Conservation (phyloP, 23 tunicate species). For the Clavelina lepadiformis region DNA sequence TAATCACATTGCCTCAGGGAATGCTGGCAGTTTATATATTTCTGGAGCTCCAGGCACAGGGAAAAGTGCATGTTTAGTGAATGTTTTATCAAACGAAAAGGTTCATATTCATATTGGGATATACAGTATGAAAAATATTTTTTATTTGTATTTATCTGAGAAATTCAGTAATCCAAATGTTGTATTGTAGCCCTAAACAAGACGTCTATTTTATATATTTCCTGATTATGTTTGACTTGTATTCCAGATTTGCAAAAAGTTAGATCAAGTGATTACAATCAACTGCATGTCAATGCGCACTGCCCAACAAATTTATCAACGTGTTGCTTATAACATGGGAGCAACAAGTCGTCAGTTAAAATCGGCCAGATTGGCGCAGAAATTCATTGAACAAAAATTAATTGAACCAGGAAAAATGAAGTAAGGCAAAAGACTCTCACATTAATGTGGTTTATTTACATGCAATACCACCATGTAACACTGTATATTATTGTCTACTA, state of each 20-base stretch:
- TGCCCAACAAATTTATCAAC: conserved; percentile 60
- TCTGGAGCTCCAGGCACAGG: conserved; percentile 99
- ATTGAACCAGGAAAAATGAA: conserved; percentile 35
- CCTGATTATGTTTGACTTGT: neutral
- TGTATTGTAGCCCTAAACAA: no score
- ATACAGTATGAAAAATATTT: neutral
- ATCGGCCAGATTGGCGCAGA: conserved; percentile 30
- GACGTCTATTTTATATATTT: no score
- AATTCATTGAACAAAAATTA: conserved; percentile 47
- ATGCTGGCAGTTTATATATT: conserved; percentile 68
- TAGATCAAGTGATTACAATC: conserved; percentile 26
- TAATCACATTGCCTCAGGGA: conserved; percentile 6
- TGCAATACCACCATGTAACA: no score
- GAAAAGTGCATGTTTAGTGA: conserved; percentile 72
- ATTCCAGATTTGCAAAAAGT: conserved; percentile 8
- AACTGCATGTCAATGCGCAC: conserved; percentile 84
- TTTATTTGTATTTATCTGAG: neutral
- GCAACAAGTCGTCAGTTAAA: conserved; percentile 22
- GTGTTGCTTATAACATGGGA: conserved; percentile 61
- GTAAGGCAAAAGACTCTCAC: conserved; percentile 29
- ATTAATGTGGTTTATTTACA: no score
- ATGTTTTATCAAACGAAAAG: conserved; percentile 28
- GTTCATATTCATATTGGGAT: conserved; percentile 14
- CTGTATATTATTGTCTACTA: no score
- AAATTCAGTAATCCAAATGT: no score